phyloP scores from a whole-genome alignment of 2,888 invertebrate genomes.

The Schizotus pectinicornis region DNA sequence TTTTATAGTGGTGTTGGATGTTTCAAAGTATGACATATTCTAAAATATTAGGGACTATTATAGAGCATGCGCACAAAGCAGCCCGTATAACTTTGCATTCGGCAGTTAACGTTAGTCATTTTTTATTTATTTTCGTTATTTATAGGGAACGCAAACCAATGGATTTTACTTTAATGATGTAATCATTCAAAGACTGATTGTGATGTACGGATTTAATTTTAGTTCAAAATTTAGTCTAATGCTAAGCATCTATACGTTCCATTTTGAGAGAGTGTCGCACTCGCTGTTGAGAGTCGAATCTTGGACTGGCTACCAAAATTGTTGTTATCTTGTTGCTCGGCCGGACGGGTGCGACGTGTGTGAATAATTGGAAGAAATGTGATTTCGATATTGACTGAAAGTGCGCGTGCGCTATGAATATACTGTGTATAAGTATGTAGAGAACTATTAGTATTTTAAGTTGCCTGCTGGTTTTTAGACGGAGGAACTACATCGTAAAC shows the following conservation, averaged over 20 bases:
- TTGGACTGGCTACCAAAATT: no score
- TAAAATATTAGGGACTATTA: conserved; percentile 43
- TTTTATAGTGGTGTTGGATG: conserved; percentile 54
- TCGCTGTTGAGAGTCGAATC: not conserved
- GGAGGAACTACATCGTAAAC: conserved; percentile 46
- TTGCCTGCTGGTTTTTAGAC: conserved; percentile 48
- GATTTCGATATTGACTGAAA: no score
- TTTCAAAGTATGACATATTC: conserved; percentile 49
- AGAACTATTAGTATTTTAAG: conserved; percentile 20
- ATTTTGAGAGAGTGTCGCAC: not conserved
- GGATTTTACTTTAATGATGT: no score
- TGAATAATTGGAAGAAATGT: not conserved
- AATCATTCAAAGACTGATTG: no score
- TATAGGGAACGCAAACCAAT: no score
- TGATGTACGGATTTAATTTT: no score
- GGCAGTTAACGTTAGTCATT: no score
- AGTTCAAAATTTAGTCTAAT: no score
- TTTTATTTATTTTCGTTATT: no score
- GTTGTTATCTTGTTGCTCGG: no score
- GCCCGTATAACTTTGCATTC: not conserved
- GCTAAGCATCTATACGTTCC: not conserved
- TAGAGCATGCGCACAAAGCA: conserved; percentile 5
- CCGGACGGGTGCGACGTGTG: no score
- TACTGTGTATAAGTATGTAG: not conserved
- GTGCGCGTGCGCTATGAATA: no score